phyloP scores from a whole-genome alignment of 1,140 invertebrate species.

The Drosophila kepulauana region DNA sequence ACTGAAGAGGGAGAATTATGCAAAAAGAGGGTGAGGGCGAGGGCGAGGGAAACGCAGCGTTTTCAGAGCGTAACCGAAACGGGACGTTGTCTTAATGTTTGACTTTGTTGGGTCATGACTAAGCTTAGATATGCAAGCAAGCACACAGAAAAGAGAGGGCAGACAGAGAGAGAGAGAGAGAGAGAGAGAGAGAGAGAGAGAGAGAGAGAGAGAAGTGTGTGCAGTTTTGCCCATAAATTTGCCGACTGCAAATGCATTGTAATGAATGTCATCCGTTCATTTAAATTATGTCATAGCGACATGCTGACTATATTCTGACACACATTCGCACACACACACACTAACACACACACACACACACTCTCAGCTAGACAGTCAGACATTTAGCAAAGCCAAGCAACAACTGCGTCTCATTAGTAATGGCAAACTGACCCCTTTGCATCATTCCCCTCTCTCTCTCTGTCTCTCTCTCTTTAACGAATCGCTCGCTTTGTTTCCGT shows the following conservation, averaged over 20 bases:
- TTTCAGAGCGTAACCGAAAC: slow-evolving; percentile 65
- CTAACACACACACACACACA: slow-evolving; percentile 11
- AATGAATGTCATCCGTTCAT: slow-evolving; percentile 83
- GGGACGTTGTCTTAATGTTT: slow-evolving; percentile 3
- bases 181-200: background rate
- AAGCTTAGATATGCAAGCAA: slow-evolving; percentile 14
- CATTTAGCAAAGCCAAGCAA: slow-evolving; percentile 40
- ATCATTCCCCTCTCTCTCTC: background rate
- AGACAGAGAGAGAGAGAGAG: background rate
- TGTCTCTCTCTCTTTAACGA: slow-evolving; percentile 2
- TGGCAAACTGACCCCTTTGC: slow-evolving; percentile 37
- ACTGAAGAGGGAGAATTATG: background rate
- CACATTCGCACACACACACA: slow-evolving; percentile 24
- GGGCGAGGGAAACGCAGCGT: slow-evolving; percentile 4
- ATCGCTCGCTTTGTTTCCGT: slow-evolving; percentile 52
- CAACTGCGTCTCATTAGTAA: slow-evolving; percentile 70
- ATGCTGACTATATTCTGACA: slow-evolving; percentile 8
- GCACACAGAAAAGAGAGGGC: background rate
- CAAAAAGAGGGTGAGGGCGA: background rate
- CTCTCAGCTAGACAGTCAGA: background rate
- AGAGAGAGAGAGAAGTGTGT: background rate
- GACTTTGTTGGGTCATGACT: slow-evolving; percentile 24
- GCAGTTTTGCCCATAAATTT: slow-evolving; percentile 54
- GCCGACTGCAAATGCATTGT: slow-evolving; percentile 67
- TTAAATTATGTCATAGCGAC: slow-evolving; percentile 78